phyloP scores from a whole-genome alignment of 2,113 vertebrate species.

The Ursus arctos region DNA sequence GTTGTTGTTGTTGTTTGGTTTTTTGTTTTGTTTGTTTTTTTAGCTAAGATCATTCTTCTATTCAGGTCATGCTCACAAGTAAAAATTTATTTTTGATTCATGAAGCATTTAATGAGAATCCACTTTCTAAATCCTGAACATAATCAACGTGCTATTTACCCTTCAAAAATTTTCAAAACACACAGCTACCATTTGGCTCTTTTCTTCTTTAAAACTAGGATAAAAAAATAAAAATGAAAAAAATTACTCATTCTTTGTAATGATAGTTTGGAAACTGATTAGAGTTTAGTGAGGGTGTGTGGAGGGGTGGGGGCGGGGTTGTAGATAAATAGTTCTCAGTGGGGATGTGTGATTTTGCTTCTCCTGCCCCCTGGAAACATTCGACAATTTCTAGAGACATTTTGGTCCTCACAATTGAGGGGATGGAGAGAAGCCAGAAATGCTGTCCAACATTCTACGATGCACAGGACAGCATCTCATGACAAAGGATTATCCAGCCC shows the following conservation, averaged over 20 bases:
- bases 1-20: no score
- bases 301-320: no score
- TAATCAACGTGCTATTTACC: conserved; percentile 30
- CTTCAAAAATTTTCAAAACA: not conserved
- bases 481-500: not conserved
- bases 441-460: not conserved
- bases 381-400: not conserved
- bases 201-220: not conserved
- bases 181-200: not conserved
- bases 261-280: not conserved
- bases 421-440: not conserved
- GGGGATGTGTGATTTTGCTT: not conserved
- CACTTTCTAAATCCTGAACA: conserved; percentile 7
- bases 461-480: not conserved
- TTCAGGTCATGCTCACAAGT: not conserved
- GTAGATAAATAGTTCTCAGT: not conserved
- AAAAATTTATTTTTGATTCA: conserved; percentile 21
- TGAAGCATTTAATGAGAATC: not conserved
- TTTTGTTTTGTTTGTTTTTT: not conserved
- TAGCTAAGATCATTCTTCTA: not conserved
- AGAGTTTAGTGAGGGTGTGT: not conserved
- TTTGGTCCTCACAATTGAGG: not conserved
- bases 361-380: not conserved
- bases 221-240: not conserved
- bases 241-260: not conserved